Evolutionary conservation across 2,113 vertebrate genomes (phyloP).

Genomic region (Trachemys scripta): DNA sequence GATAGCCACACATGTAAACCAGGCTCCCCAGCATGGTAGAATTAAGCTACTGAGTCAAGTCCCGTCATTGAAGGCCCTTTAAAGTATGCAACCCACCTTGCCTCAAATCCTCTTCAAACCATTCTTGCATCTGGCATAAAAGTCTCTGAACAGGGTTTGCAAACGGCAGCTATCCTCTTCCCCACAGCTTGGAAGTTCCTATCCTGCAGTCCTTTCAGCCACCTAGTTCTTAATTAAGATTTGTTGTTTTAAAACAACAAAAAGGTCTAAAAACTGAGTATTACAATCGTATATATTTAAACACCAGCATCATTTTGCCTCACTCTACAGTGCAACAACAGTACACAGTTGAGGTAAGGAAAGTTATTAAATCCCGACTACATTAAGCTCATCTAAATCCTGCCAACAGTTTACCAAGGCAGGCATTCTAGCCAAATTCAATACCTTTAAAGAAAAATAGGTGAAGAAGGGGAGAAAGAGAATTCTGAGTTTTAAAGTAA

Average conservation of each 20-base stretch:
- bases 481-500: neutral
- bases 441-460: neutral
- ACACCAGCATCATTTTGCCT: neutral
- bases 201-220: neutral
- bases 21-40: constrained; percentile 4
- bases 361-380: neutral
- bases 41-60: neutral
- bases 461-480: neutral
- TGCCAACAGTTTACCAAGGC: neutral
- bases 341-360: neutral
- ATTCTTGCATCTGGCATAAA: neutral
- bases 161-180: neutral
- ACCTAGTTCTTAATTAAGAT: neutral
- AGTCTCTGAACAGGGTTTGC: neutral
- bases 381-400: neutral
- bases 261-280: neutral
- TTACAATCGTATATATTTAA: neutral
- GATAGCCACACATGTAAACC: neutral
- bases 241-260: neutral
- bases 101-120: neutral
- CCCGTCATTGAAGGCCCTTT: neutral
- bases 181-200: neutral
- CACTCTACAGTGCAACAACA: neutral
- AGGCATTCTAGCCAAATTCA: neutral
- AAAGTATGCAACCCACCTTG: neutral